These are phyloP conservation scores for Athripsodes cinereus DNA, from an alignment of 2,888 invertebrate genomes.

Conservation along the genomic window DNA sequence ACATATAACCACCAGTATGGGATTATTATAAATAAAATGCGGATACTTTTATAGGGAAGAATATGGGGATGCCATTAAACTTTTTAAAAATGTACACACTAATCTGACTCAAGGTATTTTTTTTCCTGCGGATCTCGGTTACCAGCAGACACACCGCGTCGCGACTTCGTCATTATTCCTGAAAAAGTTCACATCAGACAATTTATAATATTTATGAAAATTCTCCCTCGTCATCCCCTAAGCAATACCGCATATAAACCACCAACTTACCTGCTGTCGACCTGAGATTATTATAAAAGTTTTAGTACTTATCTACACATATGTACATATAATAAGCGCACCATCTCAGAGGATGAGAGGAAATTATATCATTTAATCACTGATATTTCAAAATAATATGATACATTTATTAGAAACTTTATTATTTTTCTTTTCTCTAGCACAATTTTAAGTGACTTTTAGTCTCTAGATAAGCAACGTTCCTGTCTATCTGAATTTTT, in stretches of 20 bases:
- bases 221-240: neutral
- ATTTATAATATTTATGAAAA: slow-evolving; percentile 1
- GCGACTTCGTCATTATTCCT: neutral
- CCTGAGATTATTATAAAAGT: neutral
- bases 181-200: neutral
- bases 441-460: too few relatives aligned
- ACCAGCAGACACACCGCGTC: too few relatives aligned
- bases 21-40: too few relatives aligned
- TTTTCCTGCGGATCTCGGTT: neutral
- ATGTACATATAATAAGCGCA: neutral
- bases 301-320: neutral
- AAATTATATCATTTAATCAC: too few relatives aligned
- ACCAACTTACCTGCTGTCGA: slow-evolving; percentile 1
- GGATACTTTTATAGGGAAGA: too few relatives aligned
- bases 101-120: neutral
- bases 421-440: too few relatives aligned
- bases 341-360: too few relatives aligned
- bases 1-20: too few relatives aligned
- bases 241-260: neutral
- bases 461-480: too few relatives aligned
- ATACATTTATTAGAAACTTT: too few relatives aligned
- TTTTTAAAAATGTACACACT: neutral
- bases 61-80: neutral
- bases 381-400: too few relatives aligned
- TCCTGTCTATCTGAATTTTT: too few relatives aligned